These are phyloP conservation scores for Tineola bisselliella DNA, from an alignment of 2,888 invertebrate genomes.

Conservation along the genomic window DNA sequence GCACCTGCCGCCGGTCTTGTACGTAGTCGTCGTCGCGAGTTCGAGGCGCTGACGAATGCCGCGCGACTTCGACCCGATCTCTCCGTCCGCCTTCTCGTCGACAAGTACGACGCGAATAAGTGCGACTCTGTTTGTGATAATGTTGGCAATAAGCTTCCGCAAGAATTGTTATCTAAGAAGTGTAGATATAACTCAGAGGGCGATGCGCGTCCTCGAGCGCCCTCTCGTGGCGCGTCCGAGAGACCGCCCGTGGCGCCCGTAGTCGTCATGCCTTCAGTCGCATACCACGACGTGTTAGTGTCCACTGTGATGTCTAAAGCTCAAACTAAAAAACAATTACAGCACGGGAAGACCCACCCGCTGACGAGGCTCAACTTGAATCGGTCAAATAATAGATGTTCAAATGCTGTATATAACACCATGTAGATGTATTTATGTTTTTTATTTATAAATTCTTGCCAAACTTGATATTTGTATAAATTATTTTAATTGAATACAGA, in stretches of 20 bases:
- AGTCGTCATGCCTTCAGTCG: conserved; percentile 48
- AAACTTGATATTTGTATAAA: conserved; percentile 65
- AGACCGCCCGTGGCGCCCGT: conserved; percentile 51
- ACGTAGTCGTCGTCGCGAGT: conserved; percentile 86
- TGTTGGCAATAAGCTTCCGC: conserved; percentile 16
- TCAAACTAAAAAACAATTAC: conserved; percentile 82
- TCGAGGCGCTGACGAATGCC: conserved; percentile 77
- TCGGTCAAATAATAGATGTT: conserved; percentile 75
- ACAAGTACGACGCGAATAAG: conserved; percentile 71
- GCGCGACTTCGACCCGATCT: conserved; percentile 60
- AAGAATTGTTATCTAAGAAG: conserved; percentile 19
- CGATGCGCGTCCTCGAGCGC: conserved; percentile 25
- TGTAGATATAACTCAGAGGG: conserved; percentile 22
- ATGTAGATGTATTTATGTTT: conserved; percentile 75
- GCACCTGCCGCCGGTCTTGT: conserved; percentile 74
- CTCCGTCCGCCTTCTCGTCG: conserved; percentile 80
- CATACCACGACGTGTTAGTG: conserved; percentile 68
- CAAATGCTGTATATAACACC: conserved; percentile 88
- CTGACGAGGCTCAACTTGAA: conserved; percentile 85
- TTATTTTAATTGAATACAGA: conserved; percentile 57
- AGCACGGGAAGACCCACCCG: conserved; percentile 93
- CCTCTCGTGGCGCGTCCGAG: conserved; percentile 25
- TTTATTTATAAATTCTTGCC: conserved; percentile 68
- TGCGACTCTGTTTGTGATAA: conserved; percentile 29
- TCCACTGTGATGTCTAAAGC: conserved; percentile 77